A percentile compares a stretch with the other conserved stretches of the same genome.
phyloP scores from a whole-genome alignment of 1,140 invertebrate species.

The Patella vulgata region DNA sequence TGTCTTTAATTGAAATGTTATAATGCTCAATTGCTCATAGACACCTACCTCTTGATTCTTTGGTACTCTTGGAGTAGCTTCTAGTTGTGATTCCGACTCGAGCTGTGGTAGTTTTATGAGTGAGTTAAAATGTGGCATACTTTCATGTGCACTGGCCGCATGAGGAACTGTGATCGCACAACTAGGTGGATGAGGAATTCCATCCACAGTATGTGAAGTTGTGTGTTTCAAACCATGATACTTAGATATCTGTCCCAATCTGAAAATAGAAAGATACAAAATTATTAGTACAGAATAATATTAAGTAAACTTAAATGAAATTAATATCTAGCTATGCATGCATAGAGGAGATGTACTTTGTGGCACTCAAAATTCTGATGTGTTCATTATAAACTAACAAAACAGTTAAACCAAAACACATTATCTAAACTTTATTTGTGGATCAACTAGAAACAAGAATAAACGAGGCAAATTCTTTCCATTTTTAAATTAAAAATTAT shows the following conservation, averaged over 20 bases:
- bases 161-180: not conserved
- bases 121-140: not conserved
- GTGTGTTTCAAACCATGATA: not conserved
- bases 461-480: slow-evolving; percentile 37
- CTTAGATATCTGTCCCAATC: slow-evolving; percentile 12
- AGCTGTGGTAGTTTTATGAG: no score
- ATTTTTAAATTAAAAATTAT: no score
- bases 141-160: slow-evolving; percentile 6
- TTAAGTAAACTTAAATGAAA: not conserved
- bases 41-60: no score
- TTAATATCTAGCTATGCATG: no score
- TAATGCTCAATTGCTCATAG: no score
- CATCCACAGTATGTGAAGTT: no score
- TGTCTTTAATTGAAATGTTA: no score
- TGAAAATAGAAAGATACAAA: slow-evolving; percentile 8
- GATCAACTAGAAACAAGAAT: not conserved
- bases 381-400: not conserved
- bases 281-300: not conserved
- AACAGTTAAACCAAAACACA: not conserved
- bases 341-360: no score
- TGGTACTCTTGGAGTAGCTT: slow-evolving; percentile 18
- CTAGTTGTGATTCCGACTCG: not conserved
- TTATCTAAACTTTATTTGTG: no score
- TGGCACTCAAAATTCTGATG: no score
- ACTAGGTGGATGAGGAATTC: not conserved